phyloP scores from a whole-genome alignment of 2,113 vertebrate genomes.

The Myotis yumanensis region DNA sequence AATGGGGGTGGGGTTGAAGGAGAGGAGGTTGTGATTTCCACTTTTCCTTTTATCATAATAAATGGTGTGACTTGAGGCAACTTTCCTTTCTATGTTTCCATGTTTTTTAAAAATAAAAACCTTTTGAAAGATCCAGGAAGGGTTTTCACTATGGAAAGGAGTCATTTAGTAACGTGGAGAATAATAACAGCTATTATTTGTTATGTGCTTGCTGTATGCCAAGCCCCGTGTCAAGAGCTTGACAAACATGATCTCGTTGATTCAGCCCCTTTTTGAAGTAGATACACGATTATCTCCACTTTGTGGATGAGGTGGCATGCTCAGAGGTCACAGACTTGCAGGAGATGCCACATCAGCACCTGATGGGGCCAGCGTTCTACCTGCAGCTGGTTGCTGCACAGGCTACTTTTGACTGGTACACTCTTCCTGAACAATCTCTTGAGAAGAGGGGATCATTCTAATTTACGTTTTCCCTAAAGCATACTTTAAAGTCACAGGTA shows the following conservation, averaged over 20 bases:
- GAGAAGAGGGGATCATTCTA: neutral
- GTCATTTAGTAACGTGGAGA: neutral
- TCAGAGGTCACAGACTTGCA: neutral
- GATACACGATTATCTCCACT: neutral
- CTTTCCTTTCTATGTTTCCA: constrained; percentile 1
- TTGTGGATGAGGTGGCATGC: neutral
- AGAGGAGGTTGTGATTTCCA: neutral
- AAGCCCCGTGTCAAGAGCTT: neutral
- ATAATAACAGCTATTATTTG: constrained; percentile 31
- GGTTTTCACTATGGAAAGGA: constrained; percentile 4
- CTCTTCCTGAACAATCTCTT: neutral
- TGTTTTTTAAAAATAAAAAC: neutral
- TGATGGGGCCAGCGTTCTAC: neutral
- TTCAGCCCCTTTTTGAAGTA: neutral
- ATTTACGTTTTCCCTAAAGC: neutral
- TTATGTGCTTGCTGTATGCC: neutral
- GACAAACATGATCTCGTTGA: neutral
- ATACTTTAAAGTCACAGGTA: neutral
- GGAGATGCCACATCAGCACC: neutral
- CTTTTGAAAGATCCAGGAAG: neutral
- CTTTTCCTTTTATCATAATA: neutral
- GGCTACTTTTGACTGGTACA: neutral
- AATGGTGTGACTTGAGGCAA: neutral
- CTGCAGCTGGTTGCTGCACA: neutral
- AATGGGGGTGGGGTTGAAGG: neutral